These are phyloP conservation scores for Tetragnatha versicolor DNA, from an alignment of 1,140 invertebrate species.

Conservation along the genomic window DNA sequence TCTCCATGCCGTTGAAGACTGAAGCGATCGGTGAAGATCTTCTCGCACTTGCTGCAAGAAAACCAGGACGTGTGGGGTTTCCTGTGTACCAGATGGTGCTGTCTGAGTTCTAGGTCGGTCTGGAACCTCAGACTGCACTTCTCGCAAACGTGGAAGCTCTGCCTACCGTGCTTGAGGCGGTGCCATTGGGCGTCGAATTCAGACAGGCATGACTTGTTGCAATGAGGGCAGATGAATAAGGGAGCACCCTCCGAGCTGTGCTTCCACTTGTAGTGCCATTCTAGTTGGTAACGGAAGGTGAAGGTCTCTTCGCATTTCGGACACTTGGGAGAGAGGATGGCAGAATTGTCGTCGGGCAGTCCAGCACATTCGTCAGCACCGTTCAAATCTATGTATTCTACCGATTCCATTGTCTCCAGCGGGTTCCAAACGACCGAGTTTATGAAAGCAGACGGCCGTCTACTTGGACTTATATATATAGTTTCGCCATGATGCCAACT, in stretches of 20 bases:
- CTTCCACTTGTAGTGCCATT: slow-evolving; percentile 8
- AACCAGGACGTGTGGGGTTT: too few species aligned
- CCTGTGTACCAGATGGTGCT: background rate
- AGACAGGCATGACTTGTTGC: background rate
- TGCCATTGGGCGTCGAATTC: background rate
- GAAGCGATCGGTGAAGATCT: too few species aligned
- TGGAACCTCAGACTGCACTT: background rate
- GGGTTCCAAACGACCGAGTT: too few species aligned
- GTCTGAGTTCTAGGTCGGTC: background rate
- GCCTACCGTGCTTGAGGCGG: too few species aligned
- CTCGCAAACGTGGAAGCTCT: background rate
- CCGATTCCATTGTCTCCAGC: too few species aligned
- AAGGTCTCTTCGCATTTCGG: background rate
- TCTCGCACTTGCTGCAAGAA: background rate
- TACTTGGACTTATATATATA: too few species aligned
- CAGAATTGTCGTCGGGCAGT: too few species aligned
- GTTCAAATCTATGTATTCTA: too few species aligned
- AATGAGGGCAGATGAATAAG: slow-evolving; percentile 2
- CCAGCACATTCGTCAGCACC: too few species aligned
- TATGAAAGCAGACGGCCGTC: too few species aligned
- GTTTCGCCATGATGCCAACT: too few species aligned
- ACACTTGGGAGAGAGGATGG: background rate
- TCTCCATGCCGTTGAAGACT: background rate
- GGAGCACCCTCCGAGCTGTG: background rate
- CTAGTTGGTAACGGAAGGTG: background rate